Conservation (phyloP, 2,888 invertebrate species). For the Pterobdella sp. region DNA sequence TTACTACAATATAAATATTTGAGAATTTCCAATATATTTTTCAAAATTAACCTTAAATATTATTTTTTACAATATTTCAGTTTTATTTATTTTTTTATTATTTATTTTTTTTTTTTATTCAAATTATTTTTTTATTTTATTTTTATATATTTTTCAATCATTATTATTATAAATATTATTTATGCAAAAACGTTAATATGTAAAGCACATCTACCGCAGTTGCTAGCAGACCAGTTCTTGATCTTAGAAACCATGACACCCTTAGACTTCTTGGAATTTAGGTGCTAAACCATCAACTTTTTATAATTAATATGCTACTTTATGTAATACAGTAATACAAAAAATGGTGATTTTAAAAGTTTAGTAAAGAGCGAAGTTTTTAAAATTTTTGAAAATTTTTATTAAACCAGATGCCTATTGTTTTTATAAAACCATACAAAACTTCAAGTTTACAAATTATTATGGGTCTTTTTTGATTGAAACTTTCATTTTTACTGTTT, state of each 20-base stretch:
- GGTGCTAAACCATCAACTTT: slow-evolving; percentile 44
- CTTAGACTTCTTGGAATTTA: slow-evolving; percentile 92
- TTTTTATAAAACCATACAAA: neutral
- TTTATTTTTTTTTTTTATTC: slow-evolving; percentile 1
- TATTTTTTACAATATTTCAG: neutral
- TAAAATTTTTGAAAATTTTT: neutral
- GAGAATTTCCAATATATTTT: neutral
- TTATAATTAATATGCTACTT: neutral
- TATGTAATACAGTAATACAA: no score
- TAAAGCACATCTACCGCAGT: slow-evolving; percentile 59
- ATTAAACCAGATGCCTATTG: neutral
- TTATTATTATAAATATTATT: neutral
- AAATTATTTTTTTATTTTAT: neutral
- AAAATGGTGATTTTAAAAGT: no score
- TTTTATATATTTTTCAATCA: neutral
- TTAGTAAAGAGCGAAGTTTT: neutral
- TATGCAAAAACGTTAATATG: neutral
- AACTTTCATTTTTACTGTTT: no score
- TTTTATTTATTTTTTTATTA: neutral
- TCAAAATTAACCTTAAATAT: neutral
- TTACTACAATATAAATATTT: neutral
- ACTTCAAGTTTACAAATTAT: neutral
- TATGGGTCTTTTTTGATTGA: no score
- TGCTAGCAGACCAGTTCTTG: slow-evolving; percentile 90
- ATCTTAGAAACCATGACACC: slow-evolving; percentile 99